Evolutionary conservation across 2,888 invertebrate genomes (phyloP).

Genomic region (Abrostola triplasia): DNA sequence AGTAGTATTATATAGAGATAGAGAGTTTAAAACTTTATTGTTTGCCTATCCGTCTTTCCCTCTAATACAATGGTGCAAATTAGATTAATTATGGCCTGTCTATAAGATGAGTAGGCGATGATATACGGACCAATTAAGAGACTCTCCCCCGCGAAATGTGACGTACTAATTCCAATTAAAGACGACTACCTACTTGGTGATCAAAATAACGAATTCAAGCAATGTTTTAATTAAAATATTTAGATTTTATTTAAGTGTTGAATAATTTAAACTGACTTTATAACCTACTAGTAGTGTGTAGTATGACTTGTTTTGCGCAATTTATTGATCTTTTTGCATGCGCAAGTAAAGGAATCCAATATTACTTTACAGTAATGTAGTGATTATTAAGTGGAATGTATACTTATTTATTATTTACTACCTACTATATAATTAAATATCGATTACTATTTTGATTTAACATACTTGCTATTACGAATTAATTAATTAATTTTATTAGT

Average conservation of each 20-base stretch:
- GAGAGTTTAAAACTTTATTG: slow-evolving; percentile 7
- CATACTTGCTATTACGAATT: background rate
- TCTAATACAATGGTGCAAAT: slow-evolving; percentile 32
- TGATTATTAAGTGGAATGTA: background rate
- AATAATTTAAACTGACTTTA: slow-evolving; percentile 30
- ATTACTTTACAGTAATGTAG: background rate
- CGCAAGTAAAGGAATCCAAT: background rate
- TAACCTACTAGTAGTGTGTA: slow-evolving; percentile 16
- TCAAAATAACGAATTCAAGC: slow-evolving; percentile 32
- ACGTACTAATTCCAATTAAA: slow-evolving; percentile 53
- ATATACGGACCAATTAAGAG: slow-evolving; percentile 56
- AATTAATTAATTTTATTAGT: slow-evolving; percentile 4
- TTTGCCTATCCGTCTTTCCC: slow-evolving; percentile 22
- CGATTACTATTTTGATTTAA: slow-evolving; percentile 20
- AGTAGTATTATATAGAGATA: too few relatives aligned
- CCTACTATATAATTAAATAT: slow-evolving; percentile 7
- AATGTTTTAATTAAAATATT: slow-evolving; percentile 43
- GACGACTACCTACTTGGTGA: slow-evolving; percentile 33
- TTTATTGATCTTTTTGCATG: slow-evolving; percentile 22
- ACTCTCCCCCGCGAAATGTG: slow-evolving; percentile 55
- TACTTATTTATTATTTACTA: slow-evolving; percentile 1
- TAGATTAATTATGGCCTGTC: slow-evolving; percentile 44
- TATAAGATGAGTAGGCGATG: slow-evolving; percentile 61
- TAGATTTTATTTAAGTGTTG: slow-evolving; percentile 31
- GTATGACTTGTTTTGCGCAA: slow-evolving; percentile 28